Evolutionary conservation across 2,113 vertebrate genomes (phyloP).

Genomic region (Psilopsiagon aurifrons): DNA sequence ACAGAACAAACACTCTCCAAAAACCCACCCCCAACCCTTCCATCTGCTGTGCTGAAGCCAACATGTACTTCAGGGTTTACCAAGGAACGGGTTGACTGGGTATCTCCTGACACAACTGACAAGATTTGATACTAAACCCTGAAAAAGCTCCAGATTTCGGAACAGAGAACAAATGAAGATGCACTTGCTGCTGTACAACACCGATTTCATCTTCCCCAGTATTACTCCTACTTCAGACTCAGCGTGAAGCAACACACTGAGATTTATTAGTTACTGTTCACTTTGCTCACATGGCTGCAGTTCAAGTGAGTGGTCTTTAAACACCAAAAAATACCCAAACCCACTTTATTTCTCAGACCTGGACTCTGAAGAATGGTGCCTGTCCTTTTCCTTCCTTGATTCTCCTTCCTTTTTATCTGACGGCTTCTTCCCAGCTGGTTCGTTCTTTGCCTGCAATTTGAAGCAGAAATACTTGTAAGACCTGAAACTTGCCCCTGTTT

Average conservation of each 20-base stretch:
- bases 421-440: constrained; percentile 91
- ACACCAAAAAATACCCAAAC: not conserved
- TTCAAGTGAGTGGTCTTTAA: not conserved
- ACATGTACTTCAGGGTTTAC: not conserved
- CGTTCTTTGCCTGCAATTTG: constrained; percentile 90
- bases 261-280: not conserved
- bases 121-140: not conserved
- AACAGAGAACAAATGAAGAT: not conserved
- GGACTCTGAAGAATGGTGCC: constrained; percentile 84
- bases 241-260: not conserved
- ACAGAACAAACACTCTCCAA: not conserved
- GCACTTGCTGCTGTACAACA: not conserved
- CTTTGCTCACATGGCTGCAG: not conserved
- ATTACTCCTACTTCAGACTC: not conserved
- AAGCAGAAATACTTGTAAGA: not conserved
- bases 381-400: constrained; percentile 81
- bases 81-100: not conserved
- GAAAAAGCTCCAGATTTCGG: not conserved
- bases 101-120: not conserved
- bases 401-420: constrained; percentile 84
- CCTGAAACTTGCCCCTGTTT: not conserved
- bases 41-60: not conserved
- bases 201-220: not conserved
- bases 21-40: not conserved
- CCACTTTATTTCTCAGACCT: constrained; percentile 83